Percentiles rank a stretch among this genome's conserved stretches.
Evolutionary conservation across 2,113 vertebrate species (phyloP).

Genomic region (Papio anubis): DNA sequence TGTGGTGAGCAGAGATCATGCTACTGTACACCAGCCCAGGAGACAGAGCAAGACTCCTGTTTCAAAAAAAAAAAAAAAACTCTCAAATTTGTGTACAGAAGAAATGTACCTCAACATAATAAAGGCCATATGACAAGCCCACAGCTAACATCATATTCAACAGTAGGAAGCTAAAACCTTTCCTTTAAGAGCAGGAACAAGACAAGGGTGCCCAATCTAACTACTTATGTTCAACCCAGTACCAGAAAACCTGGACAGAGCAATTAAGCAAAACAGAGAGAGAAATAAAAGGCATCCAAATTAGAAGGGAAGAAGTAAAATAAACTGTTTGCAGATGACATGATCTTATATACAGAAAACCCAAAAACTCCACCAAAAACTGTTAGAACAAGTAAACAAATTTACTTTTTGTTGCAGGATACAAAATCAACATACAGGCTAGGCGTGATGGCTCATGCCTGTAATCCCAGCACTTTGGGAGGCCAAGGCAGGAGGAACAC

Average conservation of each 20-base stretch:
- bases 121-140: background rate
- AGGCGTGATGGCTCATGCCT: too few relatives aligned
- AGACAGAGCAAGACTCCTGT: fast-evolving
- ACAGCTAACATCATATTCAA: background rate
- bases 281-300: background rate
- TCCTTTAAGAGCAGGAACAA: background rate
- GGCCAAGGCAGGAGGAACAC: too few relatives aligned
- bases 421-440: background rate
- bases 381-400: background rate
- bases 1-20: too few relatives aligned
- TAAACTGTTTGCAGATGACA: background rate
- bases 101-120: background rate
- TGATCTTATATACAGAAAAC: background rate
- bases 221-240: background rate
- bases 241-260: background rate
- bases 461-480: too few relatives aligned
- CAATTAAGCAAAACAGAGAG: background rate
- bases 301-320: background rate
- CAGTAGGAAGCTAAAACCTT: background rate
- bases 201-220: background rate
- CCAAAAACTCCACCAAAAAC: background rate
- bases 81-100: background rate
- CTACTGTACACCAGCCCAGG: too few relatives aligned
- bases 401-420: background rate
- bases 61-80: too few relatives aligned